A percentile compares a stretch with the other conserved stretches of the same genome.
phyloP scores from a whole-genome alignment of 2,888 invertebrate genomes.

The Euplagia quadripunctaria region DNA sequence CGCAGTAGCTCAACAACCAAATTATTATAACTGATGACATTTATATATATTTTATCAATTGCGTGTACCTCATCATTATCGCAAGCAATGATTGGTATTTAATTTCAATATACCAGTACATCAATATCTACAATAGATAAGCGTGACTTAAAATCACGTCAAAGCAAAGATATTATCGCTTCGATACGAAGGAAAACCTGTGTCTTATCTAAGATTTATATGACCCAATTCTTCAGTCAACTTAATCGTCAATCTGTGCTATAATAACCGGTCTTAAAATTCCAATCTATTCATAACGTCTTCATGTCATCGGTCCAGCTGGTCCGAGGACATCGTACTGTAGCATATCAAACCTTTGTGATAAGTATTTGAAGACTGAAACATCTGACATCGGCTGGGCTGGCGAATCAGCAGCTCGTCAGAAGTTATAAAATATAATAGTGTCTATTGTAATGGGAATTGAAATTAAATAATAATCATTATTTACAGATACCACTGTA shows the following conservation, averaged over 20 bases:
- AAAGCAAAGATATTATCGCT: neutral
- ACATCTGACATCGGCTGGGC: too few relatives aligned
- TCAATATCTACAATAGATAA: neutral
- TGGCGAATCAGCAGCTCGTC: too few relatives aligned
- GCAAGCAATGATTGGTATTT: constrained; percentile 7
- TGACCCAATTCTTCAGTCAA: neutral
- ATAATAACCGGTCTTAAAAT: neutral
- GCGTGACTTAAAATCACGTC: neutral
- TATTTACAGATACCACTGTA: too few relatives aligned
- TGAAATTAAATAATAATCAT: too few relatives aligned
- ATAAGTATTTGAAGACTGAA: too few relatives aligned
- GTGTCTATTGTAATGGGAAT: too few relatives aligned
- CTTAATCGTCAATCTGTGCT: neutral
- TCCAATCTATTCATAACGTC: neutral
- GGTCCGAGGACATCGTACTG: neutral
- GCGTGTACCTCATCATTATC: constrained; percentile 4
- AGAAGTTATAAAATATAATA: too few relatives aligned
- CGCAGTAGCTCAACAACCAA: neutral
- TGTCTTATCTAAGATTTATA: neutral
- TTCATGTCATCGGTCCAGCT: neutral
- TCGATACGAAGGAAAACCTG: neutral
- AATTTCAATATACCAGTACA: neutral
- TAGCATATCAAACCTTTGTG: too few relatives aligned
- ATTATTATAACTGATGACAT: neutral
- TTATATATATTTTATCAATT: constrained; percentile 6